Conservation (phyloP, 1,140 invertebrate species). For the Sminthurides bifidus region DNA sequence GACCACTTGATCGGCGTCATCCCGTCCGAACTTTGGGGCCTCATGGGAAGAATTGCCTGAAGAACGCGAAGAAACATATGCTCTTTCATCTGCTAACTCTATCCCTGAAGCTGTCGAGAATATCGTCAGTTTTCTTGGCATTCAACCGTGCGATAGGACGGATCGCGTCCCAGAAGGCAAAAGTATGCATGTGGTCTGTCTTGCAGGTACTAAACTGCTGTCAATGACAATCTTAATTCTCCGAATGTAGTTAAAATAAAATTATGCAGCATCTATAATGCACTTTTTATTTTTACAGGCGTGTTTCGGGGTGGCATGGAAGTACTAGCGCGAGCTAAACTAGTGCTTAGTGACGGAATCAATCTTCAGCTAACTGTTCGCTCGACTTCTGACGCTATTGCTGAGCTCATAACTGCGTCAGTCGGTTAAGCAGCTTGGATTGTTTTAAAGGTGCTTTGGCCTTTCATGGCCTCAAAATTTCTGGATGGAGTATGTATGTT, state of each 20-base stretch:
- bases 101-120: conserved; percentile 79
- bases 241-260: not conserved
- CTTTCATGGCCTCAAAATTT: too few relatives aligned
- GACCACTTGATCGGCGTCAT: conserved; percentile 84
- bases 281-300: conserved; percentile 46
- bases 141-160: conserved; percentile 72
- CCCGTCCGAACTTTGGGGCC: conserved; percentile 61
- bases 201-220: conserved; percentile 48
- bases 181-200: conserved; percentile 62
- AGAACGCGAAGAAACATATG: conserved; percentile 81
- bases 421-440: conserved; percentile 62
- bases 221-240: not conserved
- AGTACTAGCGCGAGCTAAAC: conserved; percentile 70
- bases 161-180: conserved; percentile 77
- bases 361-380: conserved; percentile 59
- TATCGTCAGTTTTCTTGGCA: conserved; percentile 72
- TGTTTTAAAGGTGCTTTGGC: too few relatives aligned
- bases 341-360: conserved; percentile 62
- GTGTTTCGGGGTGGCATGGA: conserved; percentile 80
- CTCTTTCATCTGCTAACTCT: conserved; percentile 63
- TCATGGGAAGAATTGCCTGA: conserved; percentile 56
- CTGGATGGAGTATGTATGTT: too few relatives aligned
- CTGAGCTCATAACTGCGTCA: conserved; percentile 72
- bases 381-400: conserved; percentile 46
- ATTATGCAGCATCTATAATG: too few relatives aligned